These are phyloP conservation scores for Phyto melanocephala DNA, from an alignment of 2,888 invertebrate genomes.

Conservation along the genomic window DNA sequence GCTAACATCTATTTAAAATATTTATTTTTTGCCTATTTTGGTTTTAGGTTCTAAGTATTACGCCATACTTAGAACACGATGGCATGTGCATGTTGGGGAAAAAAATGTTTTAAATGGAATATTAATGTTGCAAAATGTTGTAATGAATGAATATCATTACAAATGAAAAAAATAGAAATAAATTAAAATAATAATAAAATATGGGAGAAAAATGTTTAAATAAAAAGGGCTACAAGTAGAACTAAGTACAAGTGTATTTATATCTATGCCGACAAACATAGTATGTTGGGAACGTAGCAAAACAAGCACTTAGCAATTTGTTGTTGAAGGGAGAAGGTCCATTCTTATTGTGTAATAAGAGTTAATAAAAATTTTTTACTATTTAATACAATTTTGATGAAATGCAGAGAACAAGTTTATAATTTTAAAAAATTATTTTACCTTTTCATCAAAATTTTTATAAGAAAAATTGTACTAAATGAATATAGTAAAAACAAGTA, in stretches of 20 bases:
- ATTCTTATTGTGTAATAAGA: too few relatives aligned
- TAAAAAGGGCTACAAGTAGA: conserved; percentile 16
- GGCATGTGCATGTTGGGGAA: background rate
- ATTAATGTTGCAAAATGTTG: conserved; percentile 64
- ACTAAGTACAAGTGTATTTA: background rate
- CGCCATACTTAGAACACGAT: background rate
- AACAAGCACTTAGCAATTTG: background rate
- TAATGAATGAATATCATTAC: conserved; percentile 61
- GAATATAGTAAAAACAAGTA: too few relatives aligned
- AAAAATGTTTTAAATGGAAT: conserved; percentile 55
- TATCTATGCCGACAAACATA: background rate
- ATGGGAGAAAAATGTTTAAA: too few relatives aligned
- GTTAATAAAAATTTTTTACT: too few relatives aligned
- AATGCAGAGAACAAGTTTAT: too few relatives aligned
- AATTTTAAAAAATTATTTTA: too few relatives aligned
- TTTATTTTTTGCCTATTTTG: conserved; percentile 10
- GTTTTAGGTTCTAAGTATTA: conserved; percentile 9
- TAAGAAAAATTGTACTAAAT: too few relatives aligned
- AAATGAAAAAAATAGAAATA: background rate
- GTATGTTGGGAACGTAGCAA: background rate
- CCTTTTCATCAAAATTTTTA: too few relatives aligned
- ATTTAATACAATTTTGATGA: too few relatives aligned
- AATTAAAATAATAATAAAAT: background rate
- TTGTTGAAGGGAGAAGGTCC: background rate
- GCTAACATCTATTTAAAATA: conserved; percentile 53